Base-by-base conservation (phyloP, 2,113 vertebrate genomes). In the Cyphomyrus plagiostoma region DNA sequence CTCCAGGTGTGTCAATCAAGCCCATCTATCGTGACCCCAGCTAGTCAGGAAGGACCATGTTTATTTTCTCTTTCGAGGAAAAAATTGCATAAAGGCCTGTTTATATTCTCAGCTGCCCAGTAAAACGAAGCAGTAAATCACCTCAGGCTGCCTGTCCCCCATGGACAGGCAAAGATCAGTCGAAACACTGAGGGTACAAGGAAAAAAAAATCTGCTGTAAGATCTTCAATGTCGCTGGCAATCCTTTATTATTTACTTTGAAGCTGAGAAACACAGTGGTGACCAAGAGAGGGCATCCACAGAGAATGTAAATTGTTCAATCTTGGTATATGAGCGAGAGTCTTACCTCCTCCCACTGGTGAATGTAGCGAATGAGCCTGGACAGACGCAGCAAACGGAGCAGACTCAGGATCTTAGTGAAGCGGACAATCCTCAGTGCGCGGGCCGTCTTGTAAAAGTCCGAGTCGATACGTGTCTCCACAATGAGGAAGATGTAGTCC, bases 401-500 rank as follows among this genome's bases (percentile, higher is more conserved):
- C 53, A 99, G 96, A 92, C 98, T 99, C 87, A 99, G 98, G 93
- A 99, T 99, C 95, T 99, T 99, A 45, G 98, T 99, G 94, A 99
- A 99, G 90, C 98, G 98, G 80, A 99, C 98, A 5, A 99, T 99
- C 91, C 98, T 95, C 92, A 99, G 95, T 0, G 98, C 98, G 13
- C 98, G 96, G 0, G 98, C 98, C 0, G 98, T 99, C 96, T 99
- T 99, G 93, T 99, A 99, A 92, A 99, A 98, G 95, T 99, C 98
- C 0, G 98, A 99, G 93, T 99, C 98, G 0, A 99, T 99, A 91
- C 98, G 97, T 0, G 98, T 99, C 95, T 99, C 98, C 93, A 99
- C 98, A 0, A 99, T 99, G 91, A 99, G 96, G 94, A 99, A 99
- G 93, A 99, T 99, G 92, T 99, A 99, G 97, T 99, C 98, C 93